Percentiles rank a stretch among this genome's conserved stretches.
Evolutionary conservation across 2,888 invertebrate genomes (phyloP).

Genomic region (Tribolium freemani): DNA sequence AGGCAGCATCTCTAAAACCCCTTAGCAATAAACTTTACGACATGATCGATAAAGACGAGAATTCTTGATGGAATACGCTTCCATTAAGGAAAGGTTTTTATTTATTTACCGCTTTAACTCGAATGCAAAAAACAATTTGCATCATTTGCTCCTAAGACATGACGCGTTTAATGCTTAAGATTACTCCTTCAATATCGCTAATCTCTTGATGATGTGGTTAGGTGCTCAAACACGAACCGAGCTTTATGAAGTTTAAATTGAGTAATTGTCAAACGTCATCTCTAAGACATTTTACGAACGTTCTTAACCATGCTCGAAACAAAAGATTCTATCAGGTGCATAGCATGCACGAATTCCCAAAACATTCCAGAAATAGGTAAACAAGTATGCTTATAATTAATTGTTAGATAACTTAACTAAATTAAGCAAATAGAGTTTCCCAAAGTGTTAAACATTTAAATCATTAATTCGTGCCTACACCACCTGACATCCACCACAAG

Average conservation of each 20-base stretch:
- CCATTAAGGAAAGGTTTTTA: conserved; percentile 22
- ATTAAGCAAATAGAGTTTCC: conserved; percentile 25
- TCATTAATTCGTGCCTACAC: conserved; percentile 19
- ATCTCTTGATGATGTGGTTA: conserved; percentile 36
- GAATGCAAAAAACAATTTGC: conserved; percentile 17
- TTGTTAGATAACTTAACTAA: conserved; percentile 10
- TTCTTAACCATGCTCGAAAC: not conserved
- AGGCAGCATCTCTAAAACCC: conserved; percentile 32
- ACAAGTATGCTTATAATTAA: conserved; percentile 31
- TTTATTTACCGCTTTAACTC: conserved; percentile 9
- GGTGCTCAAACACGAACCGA: conserved; percentile 29
- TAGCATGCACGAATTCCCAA: conserved; percentile 4
- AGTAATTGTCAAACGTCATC: conserved; percentile 26
- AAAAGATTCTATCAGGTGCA: not conserved
- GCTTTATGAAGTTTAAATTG: conserved; percentile 34
- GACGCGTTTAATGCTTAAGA: not conserved
- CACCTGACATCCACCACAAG: not conserved
- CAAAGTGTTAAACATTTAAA: conserved; percentile 17
- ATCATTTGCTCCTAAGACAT: conserved; percentile 2
- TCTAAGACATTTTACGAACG: conserved; percentile 7
- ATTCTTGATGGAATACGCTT: conserved; percentile 20
- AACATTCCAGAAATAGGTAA: conserved; percentile 18
- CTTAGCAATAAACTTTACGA: conserved; percentile 37
- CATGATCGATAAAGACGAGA: conserved; percentile 30
- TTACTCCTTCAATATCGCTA: conserved; percentile 10